Conservation (phyloP, 2,797 vertebrate genomes). For the Cynopterus sphinx region DNA sequence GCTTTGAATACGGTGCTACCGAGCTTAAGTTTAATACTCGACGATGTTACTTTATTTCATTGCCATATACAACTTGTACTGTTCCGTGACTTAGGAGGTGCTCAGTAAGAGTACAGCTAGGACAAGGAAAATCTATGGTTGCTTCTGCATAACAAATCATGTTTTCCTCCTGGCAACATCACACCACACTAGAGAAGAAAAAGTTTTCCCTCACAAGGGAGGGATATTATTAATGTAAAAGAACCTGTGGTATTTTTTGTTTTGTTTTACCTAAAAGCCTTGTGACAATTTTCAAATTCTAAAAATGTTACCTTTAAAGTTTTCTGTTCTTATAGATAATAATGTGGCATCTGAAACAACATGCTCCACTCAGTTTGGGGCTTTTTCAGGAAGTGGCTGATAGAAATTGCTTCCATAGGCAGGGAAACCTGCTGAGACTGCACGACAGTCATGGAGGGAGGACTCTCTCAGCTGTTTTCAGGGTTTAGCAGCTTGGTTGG, state of each 20-base stretch:
- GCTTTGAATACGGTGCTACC: not conserved
- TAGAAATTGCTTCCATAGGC: constrained; percentile 73
- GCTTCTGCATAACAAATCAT: not conserved
- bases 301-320: constrained; percentile 13
- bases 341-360: constrained; percentile 59
- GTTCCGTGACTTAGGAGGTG: not conserved
- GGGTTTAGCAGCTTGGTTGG: constrained; percentile 64
- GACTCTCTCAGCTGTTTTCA: constrained; percentile 60
- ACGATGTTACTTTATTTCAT: not conserved
- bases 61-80: not conserved
- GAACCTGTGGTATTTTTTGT: not conserved
- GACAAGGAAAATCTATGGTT: not conserved
- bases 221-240: not conserved
- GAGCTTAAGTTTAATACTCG: not conserved
- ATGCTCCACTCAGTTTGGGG: not conserved
- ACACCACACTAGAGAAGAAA: not conserved
- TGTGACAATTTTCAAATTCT: not conserved
- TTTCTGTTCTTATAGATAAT: constrained; percentile 40
- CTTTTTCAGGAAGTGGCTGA: constrained; percentile 66
- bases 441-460: constrained; percentile 20
- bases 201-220: not conserved
- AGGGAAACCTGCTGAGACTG: constrained; percentile 71
- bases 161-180: not conserved
- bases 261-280: constrained; percentile 12
- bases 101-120: not conserved